Evolutionary conservation across 2,797 vertebrate species (phyloP).

Genomic region (Zonotrichia albicollis): DNA sequence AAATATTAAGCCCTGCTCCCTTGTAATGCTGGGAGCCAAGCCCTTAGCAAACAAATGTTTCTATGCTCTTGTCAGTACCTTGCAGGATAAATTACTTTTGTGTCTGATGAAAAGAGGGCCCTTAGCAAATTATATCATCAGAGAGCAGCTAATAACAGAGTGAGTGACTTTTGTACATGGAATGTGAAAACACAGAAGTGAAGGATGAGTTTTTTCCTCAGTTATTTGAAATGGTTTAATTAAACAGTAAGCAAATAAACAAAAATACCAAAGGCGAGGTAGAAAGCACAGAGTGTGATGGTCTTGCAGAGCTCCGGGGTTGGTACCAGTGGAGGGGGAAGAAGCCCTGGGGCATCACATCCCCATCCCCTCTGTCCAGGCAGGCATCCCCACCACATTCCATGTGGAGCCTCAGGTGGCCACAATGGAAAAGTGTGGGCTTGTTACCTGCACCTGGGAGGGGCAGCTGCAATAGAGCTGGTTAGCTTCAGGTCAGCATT

Average conservation of each 20-base stretch:
- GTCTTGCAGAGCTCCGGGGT: background rate
- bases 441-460: fast-evolving
- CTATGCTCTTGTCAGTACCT: background rate
- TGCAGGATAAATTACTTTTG: background rate
- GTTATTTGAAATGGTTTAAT: background rate
- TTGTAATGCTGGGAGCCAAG: background rate
- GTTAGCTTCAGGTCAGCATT: background rate
- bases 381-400: background rate
- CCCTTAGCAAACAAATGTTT: background rate
- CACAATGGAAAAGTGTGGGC: fast-evolving
- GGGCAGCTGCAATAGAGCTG: fast-evolving
- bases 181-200: background rate
- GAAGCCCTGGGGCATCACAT: too few species aligned
- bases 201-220: background rate
- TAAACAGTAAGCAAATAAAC: background rate
- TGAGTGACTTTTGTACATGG: background rate
- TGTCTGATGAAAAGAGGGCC: background rate
- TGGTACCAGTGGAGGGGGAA: background rate
- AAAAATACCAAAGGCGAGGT: fast-evolving
- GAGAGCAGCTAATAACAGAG: background rate
- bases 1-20: background rate
- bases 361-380: fast-evolving
- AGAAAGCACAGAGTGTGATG: fast-evolving
- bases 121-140: background rate
- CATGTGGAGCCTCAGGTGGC: fast-evolving